Conservation (phyloP, 2,113 vertebrate species). For the Electrona antarctica region DNA sequence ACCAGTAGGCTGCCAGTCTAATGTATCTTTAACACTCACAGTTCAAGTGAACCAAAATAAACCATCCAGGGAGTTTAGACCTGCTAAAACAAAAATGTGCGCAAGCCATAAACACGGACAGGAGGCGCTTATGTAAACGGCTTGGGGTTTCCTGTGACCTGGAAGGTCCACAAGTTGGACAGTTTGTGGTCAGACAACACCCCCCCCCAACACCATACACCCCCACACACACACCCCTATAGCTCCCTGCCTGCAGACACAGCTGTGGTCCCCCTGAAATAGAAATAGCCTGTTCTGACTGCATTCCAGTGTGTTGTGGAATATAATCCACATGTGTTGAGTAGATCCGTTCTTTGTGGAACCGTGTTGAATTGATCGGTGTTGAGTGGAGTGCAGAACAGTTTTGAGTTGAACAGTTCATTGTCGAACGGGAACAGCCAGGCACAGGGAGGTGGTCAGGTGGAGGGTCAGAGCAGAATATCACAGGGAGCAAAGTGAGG, state of each 20-base stretch:
- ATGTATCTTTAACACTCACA: constrained; percentile 59
- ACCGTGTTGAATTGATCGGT: too few species aligned
- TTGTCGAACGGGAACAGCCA: too few species aligned
- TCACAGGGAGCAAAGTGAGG: too few species aligned
- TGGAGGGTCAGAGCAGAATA: too few species aligned
- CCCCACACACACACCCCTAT: background rate
- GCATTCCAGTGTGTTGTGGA: background rate
- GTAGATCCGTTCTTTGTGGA: too few species aligned
- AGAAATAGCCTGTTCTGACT: background rate
- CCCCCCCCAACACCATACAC: background rate
- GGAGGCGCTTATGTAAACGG: constrained; percentile 72
- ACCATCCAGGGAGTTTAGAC: constrained; percentile 66
- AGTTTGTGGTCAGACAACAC: constrained; percentile 61
- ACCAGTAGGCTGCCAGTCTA: constrained; percentile 33
- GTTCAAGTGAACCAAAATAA: constrained; percentile 73
- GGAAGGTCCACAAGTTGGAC: constrained; percentile 51
- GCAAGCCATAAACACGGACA: constrained; percentile 70
- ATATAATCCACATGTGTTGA: too few species aligned
- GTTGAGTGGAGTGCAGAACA: too few species aligned
- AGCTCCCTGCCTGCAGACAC: constrained; percentile 45
- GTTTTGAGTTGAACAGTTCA: too few species aligned
- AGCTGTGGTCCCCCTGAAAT: constrained; percentile 57
- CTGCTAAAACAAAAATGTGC: constrained; percentile 69
- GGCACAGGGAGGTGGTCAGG: too few species aligned
- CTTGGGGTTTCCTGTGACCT: constrained; percentile 50